Percentiles rank a stretch among this genome's conserved stretches.
Evolutionary conservation across 2,888 invertebrate genomes (phyloP).

Genomic region (Epinotia demarniana): DNA sequence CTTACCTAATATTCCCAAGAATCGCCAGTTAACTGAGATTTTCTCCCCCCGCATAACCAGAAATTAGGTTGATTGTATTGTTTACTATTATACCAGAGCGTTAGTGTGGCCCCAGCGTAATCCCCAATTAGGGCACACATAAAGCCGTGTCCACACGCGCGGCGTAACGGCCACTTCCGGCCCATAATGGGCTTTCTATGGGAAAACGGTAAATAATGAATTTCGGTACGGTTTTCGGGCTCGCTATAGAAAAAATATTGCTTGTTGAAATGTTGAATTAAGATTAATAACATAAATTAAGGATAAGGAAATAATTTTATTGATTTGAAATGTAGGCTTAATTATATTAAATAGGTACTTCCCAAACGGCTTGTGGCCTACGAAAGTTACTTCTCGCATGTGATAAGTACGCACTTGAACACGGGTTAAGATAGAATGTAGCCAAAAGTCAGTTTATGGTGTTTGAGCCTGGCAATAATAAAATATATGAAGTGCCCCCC

Average conservation of each 20-base stretch:
- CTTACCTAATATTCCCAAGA: neutral
- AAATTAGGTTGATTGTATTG: slow-evolving; percentile 13
- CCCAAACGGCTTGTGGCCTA: too few species aligned
- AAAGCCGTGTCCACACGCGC: slow-evolving; percentile 42
- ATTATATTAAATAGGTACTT: too few species aligned
- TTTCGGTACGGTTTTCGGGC: slow-evolving; percentile 22
- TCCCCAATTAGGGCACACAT: slow-evolving; percentile 31
- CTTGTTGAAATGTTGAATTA: neutral
- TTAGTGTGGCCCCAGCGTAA: slow-evolving; percentile 18
- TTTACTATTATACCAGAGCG: slow-evolving; percentile 12
- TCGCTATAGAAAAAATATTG: neutral
- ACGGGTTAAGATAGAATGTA: too few species aligned
- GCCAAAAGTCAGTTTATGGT: too few species aligned
- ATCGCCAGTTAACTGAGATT: neutral
- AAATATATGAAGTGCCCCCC: too few species aligned
- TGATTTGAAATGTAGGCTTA: too few species aligned
- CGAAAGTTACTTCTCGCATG: too few species aligned
- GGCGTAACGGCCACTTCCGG: slow-evolving; percentile 35
- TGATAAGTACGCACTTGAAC: too few species aligned
- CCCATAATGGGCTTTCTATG: slow-evolving; percentile 31
- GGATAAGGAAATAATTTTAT: neutral
- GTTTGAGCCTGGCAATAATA: too few species aligned
- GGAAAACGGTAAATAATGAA: slow-evolving; percentile 39
- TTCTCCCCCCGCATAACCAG: neutral
- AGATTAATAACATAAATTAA: neutral